Evolutionary conservation across 2,113 vertebrate genomes (phyloP), one percentile per base, ranked within the genome.

Genomic region (Hiodon alosoides): DNA sequence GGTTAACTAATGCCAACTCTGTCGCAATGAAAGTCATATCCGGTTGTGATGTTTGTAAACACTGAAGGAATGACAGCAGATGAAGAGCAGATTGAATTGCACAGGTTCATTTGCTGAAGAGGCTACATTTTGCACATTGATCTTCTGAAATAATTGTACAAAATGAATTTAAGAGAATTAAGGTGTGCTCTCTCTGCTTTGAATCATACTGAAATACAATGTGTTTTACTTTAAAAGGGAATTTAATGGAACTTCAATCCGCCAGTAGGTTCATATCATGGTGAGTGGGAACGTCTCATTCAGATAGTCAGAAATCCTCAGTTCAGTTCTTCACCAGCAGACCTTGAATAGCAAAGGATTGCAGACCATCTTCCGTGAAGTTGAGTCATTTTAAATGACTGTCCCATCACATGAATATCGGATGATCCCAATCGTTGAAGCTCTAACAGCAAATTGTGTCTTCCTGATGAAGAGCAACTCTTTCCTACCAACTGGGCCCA

Each of bases 1-100:
- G 71, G 71, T 62, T 72, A 14, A 16, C 13, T 48, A 10, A 69
- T 5, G 67, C 31, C 11, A 61, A 72, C 14, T 62, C 57, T 31
- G 65, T 46, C 14, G 16, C 16, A 3, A 61, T 13, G 58, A 62
- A 51, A 13, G 48, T 72, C 1, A 59, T 72, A 4, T 60, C 9
- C 4, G 14, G 62, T n/a, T 72, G 71, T 16, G 13, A 50, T 11
- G 5, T 61, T 7, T 72, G 71, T 48, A 7, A 6, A 60, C 10
- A 14, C 8, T 48, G 3, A 61, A 48, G 48, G 7, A 10, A 61
- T 8, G 53, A 4, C 6, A 4, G 55, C 57, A 7, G 71, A 72
- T 7, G 46, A 72, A 46, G 61, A 72, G 46, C 60, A 61, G 71
- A 58, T 58, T 1, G n/a, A 54, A 10, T n/a, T 69, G 13, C 57